Percentiles rank a stretch among this genome's conserved stretches.
These are phyloP conservation scores for Megalopta genalis DNA, from an alignment of 1,140 invertebrate genomes.

Conservation along the genomic window DNA sequence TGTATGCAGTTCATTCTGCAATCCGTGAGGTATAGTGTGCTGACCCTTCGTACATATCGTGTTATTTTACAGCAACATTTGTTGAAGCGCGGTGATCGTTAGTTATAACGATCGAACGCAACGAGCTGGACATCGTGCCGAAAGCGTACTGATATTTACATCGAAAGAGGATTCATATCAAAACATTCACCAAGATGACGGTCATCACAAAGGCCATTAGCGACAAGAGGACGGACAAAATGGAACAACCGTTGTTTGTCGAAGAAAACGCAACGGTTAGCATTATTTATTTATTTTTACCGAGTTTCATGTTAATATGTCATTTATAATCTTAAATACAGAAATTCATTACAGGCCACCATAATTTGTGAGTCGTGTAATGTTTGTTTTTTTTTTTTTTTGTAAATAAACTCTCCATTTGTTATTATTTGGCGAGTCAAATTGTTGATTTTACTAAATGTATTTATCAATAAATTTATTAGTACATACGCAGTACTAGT, in stretches of 20 bases:
- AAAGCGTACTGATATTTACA: neutral
- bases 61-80: neutral
- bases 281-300: constrained; percentile 25
- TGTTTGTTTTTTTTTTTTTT: too few relatives aligned
- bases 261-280: constrained; percentile 73
- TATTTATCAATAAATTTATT: neutral
- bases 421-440: neutral
- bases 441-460: neutral
- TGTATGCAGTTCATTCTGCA: constrained; percentile 45
- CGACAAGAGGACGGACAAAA: constrained; percentile 84
- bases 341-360: neutral
- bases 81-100: neutral
- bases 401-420: constrained; percentile 1
- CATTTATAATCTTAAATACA: neutral
- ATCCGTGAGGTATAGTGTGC: neutral
- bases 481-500: too few relatives aligned
- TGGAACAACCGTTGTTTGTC: constrained; percentile 83
- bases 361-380: neutral
- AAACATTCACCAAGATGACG: constrained; percentile 80
- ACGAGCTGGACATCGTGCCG: neutral
- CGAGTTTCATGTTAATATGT: neutral
- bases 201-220: constrained; percentile 84
- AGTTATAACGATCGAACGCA: neutral
- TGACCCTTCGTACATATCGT: neutral
- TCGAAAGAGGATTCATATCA: neutral